Percentiles rank a stretch among this genome's conserved stretches.
phyloP scores from a whole-genome alignment of 2,113 vertebrate species.

The Pteruthius melanotis region DNA sequence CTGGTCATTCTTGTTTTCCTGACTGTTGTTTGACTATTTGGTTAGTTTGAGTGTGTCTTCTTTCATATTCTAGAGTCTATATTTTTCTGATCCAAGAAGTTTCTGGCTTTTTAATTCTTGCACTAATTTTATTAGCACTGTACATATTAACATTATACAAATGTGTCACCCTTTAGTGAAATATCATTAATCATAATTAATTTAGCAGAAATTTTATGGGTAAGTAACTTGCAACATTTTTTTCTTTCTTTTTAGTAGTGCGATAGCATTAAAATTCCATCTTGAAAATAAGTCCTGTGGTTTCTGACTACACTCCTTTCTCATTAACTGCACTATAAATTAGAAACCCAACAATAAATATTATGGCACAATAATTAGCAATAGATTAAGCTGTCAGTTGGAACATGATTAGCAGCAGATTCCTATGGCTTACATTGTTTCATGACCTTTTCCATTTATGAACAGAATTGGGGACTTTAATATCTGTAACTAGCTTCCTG shows the following conservation, averaged over 20 bases:
- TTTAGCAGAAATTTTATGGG: not conserved
- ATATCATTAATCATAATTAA: not conserved
- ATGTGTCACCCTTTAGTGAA: not conserved
- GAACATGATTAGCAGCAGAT: not conserved
- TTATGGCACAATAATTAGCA: not conserved
- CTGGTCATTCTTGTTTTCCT: not conserved
- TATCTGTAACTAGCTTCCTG: not conserved
- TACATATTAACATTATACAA: not conserved
- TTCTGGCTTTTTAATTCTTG: not conserved
- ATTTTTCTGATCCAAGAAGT: not conserved
- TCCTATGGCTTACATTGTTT: not conserved
- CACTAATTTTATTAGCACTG: not conserved
- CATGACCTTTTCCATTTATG: not conserved
- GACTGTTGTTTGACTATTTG: not conserved
- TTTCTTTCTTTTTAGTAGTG: not conserved
- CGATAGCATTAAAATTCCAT: slow-evolving; percentile 4
- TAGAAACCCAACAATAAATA: slow-evolving; percentile 34
- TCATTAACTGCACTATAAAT: slow-evolving; percentile 6
- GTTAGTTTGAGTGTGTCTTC: not conserved
- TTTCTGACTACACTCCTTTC: not conserved
- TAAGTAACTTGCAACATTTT: not conserved
- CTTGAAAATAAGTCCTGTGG: slow-evolving; percentile 21
- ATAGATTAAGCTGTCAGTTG: not conserved
- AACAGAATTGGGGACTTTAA: not conserved
- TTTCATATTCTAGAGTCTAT: not conserved